phyloP scores from a whole-genome alignment of 2,888 invertebrate genomes.

The Drosophila seclusa region DNA sequence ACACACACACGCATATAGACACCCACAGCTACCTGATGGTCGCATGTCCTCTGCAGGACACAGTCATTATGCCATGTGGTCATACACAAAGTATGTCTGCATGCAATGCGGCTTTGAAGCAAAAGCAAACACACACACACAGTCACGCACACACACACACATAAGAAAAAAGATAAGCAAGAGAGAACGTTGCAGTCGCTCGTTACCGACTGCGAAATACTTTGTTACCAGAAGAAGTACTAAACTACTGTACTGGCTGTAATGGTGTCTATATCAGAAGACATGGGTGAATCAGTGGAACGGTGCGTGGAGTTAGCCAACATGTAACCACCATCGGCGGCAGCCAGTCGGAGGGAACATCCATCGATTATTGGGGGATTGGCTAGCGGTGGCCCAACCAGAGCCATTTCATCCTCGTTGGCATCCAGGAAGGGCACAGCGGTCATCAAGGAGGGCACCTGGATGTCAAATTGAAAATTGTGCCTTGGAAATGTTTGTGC shows the following conservation, averaged over 20 bases:
- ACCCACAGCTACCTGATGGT: conserved; percentile 7
- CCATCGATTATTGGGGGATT: neutral
- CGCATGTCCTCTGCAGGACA: conserved; percentile 48
- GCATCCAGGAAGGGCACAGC: neutral
- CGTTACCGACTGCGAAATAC: neutral
- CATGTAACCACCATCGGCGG: neutral
- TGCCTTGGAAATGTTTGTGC: neutral
- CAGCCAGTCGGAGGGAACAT: neutral
- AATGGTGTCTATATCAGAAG: too few relatives aligned
- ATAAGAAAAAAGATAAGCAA: neutral
- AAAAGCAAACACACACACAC: conserved; percentile 17
- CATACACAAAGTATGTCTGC: conserved; percentile 72
- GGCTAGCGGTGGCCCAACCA: neutral
- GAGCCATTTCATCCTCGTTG: neutral
- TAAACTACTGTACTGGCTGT: too few relatives aligned
- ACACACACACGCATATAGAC: neutral
- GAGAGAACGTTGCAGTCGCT: neutral
- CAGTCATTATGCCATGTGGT: conserved; percentile 75
- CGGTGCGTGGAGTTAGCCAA: neutral
- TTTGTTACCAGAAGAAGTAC: neutral
- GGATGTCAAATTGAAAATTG: neutral
- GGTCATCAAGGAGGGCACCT: neutral
- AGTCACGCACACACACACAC: conserved; percentile 11
- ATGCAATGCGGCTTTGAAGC: conserved; percentile 69
- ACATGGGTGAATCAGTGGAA: neutral